Base-by-base conservation (phyloP, 2,797 vertebrate species). In the Intellagama lesueurii region DNA sequence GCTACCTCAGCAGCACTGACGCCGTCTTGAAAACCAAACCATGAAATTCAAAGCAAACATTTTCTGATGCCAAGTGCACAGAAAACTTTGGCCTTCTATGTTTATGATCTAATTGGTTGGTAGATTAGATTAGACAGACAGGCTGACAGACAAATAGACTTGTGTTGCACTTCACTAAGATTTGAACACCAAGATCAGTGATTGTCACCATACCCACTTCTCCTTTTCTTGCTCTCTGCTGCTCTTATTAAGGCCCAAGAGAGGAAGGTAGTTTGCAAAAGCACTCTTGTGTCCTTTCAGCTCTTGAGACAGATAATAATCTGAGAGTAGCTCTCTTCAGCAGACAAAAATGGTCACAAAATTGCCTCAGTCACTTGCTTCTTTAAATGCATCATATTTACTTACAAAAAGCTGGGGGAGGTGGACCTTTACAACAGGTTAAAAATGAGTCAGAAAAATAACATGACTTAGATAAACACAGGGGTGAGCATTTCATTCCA, bases 301-400 rank as follows among this genome's bases (percentile, higher is more conserved):
- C 83, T 86, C 83, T 86, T 70, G 69, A 88, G 73, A 40, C 49
- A 79, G 87, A 91, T 86, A 89, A 89, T 89, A 7, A 87, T 85
- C 79, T 78, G 64, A 77, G 79, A 88, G 79, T 68, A 76, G 72
- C 83, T 91, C 66, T 88, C 70, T 88, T 91, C 89, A 85, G 78
- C 78, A 85, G 78, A 88, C 90, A 88, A 81, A 76, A 47, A 60
- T 28, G 77, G 78, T 88, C 87, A 91, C 79, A 88, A 85, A 88
- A 90, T 76, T 90, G 83, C 83, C 83, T 72, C 70, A 26, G 35
- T 86, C 87, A 88, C 83, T 88, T 88, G 87, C 8, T 17, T 69
- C 90, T 88, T 81, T 69, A 81, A 81, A 81, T 81, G n/a, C 64
- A 90, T 88, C 78, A 64, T 77, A 86, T 88, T 77, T 88, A 91